A percentile compares a stretch with the other conserved stretches of the same genome.
Conservation (phyloP, 1,140 invertebrate species). For the Drosophila arawakana region DNA sequence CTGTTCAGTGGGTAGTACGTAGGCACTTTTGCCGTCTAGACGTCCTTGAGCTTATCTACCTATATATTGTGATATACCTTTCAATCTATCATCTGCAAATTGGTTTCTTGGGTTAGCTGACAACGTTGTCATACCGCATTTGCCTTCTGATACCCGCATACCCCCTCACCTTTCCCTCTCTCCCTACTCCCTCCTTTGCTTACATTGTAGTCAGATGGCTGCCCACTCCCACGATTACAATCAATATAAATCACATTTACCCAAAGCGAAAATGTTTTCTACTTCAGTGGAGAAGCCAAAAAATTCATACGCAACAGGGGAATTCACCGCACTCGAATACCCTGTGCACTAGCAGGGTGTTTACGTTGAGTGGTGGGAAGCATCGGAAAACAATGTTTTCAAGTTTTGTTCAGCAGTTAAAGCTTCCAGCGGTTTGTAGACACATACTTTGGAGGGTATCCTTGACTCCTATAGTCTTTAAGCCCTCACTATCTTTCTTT, state of each 20-base stretch:
- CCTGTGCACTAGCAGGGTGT: neutral
- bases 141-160: constrained; percentile 52
- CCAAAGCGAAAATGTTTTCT: constrained; percentile 83
- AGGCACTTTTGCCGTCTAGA: neutral
- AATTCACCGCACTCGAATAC: constrained; percentile 58
- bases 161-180: neutral
- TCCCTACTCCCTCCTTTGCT: constrained; percentile 14
- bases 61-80: constrained; percentile 32
- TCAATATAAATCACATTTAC: constrained; percentile 83
- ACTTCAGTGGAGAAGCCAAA: constrained; percentile 75
- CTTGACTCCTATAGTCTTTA: neutral
- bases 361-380: neutral
- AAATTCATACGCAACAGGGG: constrained; percentile 83
- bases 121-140: constrained; percentile 36
- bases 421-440: no score
- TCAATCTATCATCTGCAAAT: constrained; percentile 54
- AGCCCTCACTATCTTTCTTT: neutral
- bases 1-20: constrained; percentile 24
- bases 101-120: constrained; percentile 40
- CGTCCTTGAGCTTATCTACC: constrained; percentile 17
- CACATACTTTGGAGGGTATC: constrained; percentile 5
- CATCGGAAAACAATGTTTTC: neutral
- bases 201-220: constrained; percentile 63
- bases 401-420: no score
- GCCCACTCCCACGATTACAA: constrained; percentile 77